Base-by-base conservation (phyloP, 2,888 invertebrate genomes). In the Drosophila austrosaltans region DNA sequence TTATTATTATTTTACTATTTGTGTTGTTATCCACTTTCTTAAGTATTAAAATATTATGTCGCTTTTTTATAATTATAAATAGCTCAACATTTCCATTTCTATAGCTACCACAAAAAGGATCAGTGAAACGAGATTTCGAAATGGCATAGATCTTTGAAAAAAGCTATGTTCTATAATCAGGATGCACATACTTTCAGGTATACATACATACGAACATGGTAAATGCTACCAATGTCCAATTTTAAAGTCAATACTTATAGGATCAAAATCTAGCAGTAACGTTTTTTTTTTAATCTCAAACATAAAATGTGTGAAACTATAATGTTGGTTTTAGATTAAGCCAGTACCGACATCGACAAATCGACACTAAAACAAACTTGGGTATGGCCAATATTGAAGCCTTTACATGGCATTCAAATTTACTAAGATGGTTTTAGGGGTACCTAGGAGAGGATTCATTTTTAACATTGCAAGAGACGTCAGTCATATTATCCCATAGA, bases 171-270 rank as follows among this genome's bases (percentile, higher is more conserved):
- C 40, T 40, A 12, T 3, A 40, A 16, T 42, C 42, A 42, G 42
- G 42, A 42, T 42, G 42, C 16, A n/a, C 16, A 16, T 42, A 42
- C 40, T 40, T 40, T 40, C 40, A 40, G 40, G 40, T 40, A 40
- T 40, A 40, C 40, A 40, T 39, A 39, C 3, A 12, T 39, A 36
- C 36, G 8, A 2, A 10, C 36, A 36, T 36, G 36, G 36, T 36
- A 1, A 40, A 40, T 40, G 0, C 40, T 40, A 40, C n/a, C 40
- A 40, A 3, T n/a, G 3, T 1, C 40, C 40, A 40, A n/a, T 40
- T n/a, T 40, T 40, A n/a, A n/a, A 40, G 3, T 2, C 40, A 40
- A 3, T 40, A 40, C 40, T 40, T 3, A n/a, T n/a, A n/a, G 40
- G 40, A 40, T 40, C n/a, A n/a, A 12, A n/a, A 40, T 40, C 3